Conservation (phyloP, 2,797 vertebrate species). For the Graptemys geographica region DNA sequence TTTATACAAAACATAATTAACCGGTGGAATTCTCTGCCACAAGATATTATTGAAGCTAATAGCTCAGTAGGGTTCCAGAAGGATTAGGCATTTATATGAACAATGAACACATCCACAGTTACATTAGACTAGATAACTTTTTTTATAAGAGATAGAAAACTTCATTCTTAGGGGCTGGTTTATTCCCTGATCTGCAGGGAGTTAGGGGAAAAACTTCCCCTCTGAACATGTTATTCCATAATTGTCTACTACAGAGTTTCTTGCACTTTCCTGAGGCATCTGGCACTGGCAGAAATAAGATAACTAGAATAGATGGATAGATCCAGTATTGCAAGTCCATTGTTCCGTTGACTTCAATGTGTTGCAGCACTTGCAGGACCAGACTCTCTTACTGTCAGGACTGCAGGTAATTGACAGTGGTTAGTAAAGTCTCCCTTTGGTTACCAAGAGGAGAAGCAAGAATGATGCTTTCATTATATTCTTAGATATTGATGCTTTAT, state of each 20-base stretch:
- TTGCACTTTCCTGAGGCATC: rapidly evolving
- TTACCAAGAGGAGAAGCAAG: not conserved
- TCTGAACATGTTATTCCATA: rapidly evolving
- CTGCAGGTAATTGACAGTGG: rapidly evolving
- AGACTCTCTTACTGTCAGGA: rapidly evolving
- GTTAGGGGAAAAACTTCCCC: not conserved
- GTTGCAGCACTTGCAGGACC: not conserved
- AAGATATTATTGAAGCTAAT: rapidly evolving
- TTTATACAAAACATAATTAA: not conserved
- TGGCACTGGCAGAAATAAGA: not conserved
- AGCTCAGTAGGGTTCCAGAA: rapidly evolving
- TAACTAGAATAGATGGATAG: not conserved
- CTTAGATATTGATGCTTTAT: not conserved
- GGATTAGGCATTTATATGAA: rapidly evolving
- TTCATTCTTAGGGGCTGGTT: rapidly evolving
- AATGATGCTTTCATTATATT: rapidly evolving
- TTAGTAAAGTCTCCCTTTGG: rapidly evolving
- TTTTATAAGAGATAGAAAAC: rapidly evolving
- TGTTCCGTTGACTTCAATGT: rapidly evolving
- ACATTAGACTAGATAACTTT: not conserved
- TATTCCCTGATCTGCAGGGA: no score
- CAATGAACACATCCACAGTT: not conserved
- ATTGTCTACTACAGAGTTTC: rapidly evolving
- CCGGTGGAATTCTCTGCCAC: not conserved
- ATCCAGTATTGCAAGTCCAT: not conserved